phyloP scores from a whole-genome alignment of 2,888 invertebrate genomes.

The Seladonia tumulorum region DNA sequence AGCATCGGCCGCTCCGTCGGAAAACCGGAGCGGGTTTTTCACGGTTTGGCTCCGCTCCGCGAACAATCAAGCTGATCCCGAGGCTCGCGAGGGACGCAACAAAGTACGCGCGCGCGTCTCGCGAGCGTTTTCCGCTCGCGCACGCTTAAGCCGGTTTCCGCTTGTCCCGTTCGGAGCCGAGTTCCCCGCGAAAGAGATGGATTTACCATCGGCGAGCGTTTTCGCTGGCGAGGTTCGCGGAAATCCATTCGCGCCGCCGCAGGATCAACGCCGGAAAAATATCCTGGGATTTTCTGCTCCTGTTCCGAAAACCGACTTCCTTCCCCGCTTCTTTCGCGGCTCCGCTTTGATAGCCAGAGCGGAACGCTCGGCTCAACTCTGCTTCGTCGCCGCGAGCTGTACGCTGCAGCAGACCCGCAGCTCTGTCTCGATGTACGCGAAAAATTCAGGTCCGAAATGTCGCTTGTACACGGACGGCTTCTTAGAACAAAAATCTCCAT shows the following conservation, averaged over 20 bases:
- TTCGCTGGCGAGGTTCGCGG: conserved; percentile 4
- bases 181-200: conserved; percentile 60
- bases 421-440: no score
- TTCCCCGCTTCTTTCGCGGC: neutral
- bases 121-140: neutral
- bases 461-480: no score
- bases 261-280: conserved; percentile 14
- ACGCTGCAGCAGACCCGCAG: neutral
- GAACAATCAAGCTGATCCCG: neutral
- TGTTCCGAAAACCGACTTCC: neutral
- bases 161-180: neutral
- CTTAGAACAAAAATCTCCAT: neutral
- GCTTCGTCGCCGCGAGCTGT: neutral
- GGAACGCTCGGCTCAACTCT: neutral
- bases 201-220: conserved; percentile 51
- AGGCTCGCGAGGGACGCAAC: neutral
- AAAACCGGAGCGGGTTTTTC: neutral
- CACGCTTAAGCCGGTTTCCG: neutral
- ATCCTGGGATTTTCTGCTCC: conserved; percentile 22
- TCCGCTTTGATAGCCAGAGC: conserved; percentile 32
- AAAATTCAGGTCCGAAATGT: no score
- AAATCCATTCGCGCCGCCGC: conserved; percentile 38
- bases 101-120: neutral
- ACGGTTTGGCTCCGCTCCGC: neutral
- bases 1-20: no score